Percentiles rank a stretch among this genome's conserved stretches.
These are phyloP conservation scores for Carterocephalus palaemon DNA, from an alignment of 2,888 invertebrate species.

Conservation along the genomic window DNA sequence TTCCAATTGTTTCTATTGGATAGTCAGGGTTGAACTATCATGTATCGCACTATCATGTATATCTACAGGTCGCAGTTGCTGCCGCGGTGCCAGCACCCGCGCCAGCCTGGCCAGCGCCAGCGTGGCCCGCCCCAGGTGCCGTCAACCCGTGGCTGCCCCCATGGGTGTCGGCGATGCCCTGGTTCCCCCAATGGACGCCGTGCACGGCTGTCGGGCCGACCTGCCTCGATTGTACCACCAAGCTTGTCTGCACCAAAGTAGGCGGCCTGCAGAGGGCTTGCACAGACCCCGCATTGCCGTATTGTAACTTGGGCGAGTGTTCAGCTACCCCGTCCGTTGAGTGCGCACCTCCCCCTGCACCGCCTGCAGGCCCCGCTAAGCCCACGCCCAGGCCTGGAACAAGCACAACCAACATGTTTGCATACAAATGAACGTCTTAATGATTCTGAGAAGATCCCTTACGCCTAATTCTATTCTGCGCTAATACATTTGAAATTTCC, in stretches of 20 bases:
- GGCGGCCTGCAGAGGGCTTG: slow-evolving; percentile 59
- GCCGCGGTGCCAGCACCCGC: slow-evolving; percentile 52
- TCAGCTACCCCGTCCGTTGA: slow-evolving; percentile 63
- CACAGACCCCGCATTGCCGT: slow-evolving; percentile 59
- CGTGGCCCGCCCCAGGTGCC: slow-evolving; percentile 38
- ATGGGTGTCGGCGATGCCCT: slow-evolving; percentile 60
- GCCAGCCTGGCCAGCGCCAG: too few species aligned
- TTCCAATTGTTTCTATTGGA: too few species aligned
- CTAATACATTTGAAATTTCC: too few species aligned
- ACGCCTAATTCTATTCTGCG: too few species aligned
- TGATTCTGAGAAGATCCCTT: too few species aligned
- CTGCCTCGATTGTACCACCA: slow-evolving; percentile 62
- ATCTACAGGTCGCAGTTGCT: slow-evolving; percentile 52
- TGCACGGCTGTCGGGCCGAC: slow-evolving; percentile 55
- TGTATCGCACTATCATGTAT: too few species aligned
- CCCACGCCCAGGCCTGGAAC: too few species aligned
- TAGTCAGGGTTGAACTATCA: too few species aligned
- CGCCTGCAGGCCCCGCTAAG: too few species aligned
- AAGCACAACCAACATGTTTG: too few species aligned
- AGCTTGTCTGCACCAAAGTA: slow-evolving; percentile 60
- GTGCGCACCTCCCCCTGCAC: slow-evolving; percentile 45
- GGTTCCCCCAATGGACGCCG: slow-evolving; percentile 62
- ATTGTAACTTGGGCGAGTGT: slow-evolving; percentile 69
- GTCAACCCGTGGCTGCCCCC: slow-evolving; percentile 64
- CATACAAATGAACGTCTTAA: too few species aligned